phyloP scores from a whole-genome alignment of 2,888 invertebrate species.

The Drosophila multiciliata region DNA sequence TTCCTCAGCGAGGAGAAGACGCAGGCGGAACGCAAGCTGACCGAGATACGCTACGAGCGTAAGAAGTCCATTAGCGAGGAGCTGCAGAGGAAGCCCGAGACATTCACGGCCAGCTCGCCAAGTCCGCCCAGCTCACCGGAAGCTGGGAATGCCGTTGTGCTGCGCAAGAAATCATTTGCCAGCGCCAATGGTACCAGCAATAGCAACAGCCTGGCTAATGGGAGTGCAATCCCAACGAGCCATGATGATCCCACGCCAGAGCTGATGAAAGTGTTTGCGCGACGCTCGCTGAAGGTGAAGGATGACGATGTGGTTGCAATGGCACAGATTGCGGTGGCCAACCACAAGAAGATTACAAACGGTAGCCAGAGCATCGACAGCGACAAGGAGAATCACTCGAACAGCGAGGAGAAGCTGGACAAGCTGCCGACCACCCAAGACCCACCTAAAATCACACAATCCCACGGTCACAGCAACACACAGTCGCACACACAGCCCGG shows the following conservation, averaged over 20 bases:
- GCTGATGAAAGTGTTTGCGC: constrained; percentile 92
- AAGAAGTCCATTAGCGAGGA: constrained; percentile 81
- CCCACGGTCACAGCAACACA: constrained; percentile 57
- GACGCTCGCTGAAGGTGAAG: constrained; percentile 92
- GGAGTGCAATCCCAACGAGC: constrained; percentile 35
- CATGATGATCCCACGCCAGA: constrained; percentile 90
- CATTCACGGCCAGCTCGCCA: constrained; percentile 31
- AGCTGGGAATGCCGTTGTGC: constrained; percentile 68
- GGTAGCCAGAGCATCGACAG: constrained; percentile 86
- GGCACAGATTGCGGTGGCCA: constrained; percentile 50
- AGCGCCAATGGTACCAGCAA: constrained; percentile 42
- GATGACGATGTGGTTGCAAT: constrained; percentile 88
- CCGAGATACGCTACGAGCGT: constrained; percentile 79
- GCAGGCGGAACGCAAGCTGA: constrained; percentile 77
- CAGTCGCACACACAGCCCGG: constrained; percentile 68
- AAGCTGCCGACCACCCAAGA: constrained; percentile 75
- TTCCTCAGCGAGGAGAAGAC: constrained; percentile 82
- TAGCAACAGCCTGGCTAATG: constrained; percentile 9
- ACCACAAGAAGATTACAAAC: constrained; percentile 43
- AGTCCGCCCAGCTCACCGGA: constrained; percentile 31
- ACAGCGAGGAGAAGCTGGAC: constrained; percentile 86
- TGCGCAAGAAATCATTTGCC: constrained; percentile 84
- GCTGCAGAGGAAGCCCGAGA: constrained; percentile 60
- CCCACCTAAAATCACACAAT: constrained; percentile 50
- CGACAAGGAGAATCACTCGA: constrained; percentile 90